Evolutionary conservation across 2,113 vertebrate species (phyloP).

Genomic region (Alces alces): DNA sequence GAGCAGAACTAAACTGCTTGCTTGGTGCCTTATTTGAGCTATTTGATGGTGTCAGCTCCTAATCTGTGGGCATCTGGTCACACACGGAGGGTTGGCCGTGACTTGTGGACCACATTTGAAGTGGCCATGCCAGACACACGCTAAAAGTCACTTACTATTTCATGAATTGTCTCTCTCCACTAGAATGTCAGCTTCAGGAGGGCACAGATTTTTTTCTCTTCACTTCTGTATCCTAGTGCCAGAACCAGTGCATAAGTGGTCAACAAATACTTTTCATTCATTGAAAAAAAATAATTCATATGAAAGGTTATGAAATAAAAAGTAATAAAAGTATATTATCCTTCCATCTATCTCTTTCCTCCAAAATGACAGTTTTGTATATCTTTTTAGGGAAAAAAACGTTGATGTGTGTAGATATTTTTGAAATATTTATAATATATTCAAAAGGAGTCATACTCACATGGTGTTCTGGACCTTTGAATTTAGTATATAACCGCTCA

Average conservation of each 20-base stretch:
- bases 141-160: background rate
- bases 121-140: background rate
- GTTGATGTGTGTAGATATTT: background rate
- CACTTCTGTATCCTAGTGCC: background rate
- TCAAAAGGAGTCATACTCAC: background rate
- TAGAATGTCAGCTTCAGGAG: background rate
- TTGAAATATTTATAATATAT: background rate
- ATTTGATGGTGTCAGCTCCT: rapidly evolving
- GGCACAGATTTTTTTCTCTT: background rate
- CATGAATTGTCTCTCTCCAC: background rate
- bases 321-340: background rate
- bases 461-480: background rate
- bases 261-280: background rate
- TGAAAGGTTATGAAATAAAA: background rate
- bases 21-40: background rate
- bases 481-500: background rate
- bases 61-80: background rate
- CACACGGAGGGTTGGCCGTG: background rate
- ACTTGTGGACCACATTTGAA: rapidly evolving
- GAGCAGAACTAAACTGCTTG: rapidly evolving
- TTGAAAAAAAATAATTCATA: background rate
- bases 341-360: background rate
- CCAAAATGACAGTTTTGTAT: background rate
- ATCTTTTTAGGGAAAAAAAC: background rate
- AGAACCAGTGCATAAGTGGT: background rate